phyloP scores from a whole-genome alignment of 2,797 vertebrate genomes.

The Diceros bicornis region DNA sequence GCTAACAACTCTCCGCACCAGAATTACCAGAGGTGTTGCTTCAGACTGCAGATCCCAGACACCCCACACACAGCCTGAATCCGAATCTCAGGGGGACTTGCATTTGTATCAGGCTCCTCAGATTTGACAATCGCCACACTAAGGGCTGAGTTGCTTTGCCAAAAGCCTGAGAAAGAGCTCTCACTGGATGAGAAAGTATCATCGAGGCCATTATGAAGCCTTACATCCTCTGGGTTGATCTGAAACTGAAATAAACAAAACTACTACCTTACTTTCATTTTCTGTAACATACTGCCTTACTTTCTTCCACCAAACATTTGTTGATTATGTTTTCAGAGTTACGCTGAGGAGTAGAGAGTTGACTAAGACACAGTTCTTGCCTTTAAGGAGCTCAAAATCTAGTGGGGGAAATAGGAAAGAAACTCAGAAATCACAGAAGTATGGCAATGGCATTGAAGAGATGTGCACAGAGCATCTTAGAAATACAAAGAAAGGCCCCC shows the following conservation, averaged over 20 bases:
- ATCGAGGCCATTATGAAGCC: background rate
- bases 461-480: background rate
- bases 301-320: background rate
- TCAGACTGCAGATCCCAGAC: background rate
- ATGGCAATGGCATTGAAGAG: background rate
- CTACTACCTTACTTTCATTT: background rate
- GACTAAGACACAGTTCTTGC: background rate
- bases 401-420: background rate
- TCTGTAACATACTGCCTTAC: background rate
- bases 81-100: background rate
- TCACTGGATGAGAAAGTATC: background rate
- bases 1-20: background rate
- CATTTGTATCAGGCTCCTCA: background rate
- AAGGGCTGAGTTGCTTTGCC: background rate
- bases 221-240: background rate
- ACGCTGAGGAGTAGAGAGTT: background rate
- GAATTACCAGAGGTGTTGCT: background rate
- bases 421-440: background rate
- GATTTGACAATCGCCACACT: background rate
- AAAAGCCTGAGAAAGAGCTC: background rate
- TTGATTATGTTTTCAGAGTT: background rate
- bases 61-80: background rate
- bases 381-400: background rate
- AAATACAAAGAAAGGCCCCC: background rate
- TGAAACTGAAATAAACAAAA: background rate